A percentile compares a stretch with the other conserved stretches of the same genome.
These are phyloP conservation scores for Montipora sp. DNA, from an alignment of 64 coral and sea anemone genomes.

Conservation along the genomic window DNA sequence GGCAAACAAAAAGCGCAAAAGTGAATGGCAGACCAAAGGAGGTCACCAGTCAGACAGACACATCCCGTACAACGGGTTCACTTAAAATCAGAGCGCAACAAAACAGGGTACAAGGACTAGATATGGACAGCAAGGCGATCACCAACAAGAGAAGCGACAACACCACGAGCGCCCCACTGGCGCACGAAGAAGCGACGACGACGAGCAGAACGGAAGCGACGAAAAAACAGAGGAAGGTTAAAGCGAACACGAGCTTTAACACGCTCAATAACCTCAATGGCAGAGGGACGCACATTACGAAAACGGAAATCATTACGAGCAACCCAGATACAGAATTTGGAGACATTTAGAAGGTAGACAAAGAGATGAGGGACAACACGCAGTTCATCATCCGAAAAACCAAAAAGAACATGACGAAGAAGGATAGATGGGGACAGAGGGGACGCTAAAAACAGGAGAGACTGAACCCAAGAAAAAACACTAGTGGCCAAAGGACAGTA, in stretches of 20 bases:
- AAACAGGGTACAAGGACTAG: no score
- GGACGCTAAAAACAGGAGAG: neutral
- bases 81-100: no score
- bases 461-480: neutral
- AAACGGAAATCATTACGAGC: neutral
- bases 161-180: constrained; percentile 4
- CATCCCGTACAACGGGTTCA: no score
- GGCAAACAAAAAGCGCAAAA: no score
- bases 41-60: no score
- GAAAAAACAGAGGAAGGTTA: neutral
- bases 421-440: neutral
- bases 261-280: no score
- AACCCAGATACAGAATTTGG: constrained; percentile 23
- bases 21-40: no score
- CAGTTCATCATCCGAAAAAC: neutral
- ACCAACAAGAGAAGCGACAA: neutral
- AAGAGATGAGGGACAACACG: neutral
- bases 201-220: neutral
- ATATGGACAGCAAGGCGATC: neutral
- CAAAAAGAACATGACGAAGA: neutral
- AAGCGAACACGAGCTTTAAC: neutral
- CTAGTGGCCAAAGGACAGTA: neutral
- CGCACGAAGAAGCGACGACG: neutral
- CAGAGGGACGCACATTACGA: no score
- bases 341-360: constrained; percentile 13